These are phyloP conservation scores for Perdix hodgsoniae DNA, from an alignment of 2,797 vertebrate species.

Conservation along the genomic window DNA sequence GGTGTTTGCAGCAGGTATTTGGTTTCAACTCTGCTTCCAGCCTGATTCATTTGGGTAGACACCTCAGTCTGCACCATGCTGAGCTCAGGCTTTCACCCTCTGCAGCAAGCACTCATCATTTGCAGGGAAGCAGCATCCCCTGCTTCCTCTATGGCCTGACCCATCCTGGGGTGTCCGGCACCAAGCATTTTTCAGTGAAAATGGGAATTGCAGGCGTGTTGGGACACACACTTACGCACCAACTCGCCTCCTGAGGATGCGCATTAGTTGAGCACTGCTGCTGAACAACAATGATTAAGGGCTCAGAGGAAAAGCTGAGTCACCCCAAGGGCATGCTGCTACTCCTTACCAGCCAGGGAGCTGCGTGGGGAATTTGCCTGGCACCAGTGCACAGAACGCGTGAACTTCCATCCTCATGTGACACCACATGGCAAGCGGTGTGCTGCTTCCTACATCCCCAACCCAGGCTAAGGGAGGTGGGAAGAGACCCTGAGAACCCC, in stretches of 20 bases:
- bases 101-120: neutral
- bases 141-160: rapidly evolving
- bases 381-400: neutral
- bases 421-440: rapidly evolving
- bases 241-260: neutral
- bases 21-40: neutral
- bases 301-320: conserved; percentile 38
- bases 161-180: rapidly evolving
- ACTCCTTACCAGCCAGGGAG: neutral
- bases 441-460: neutral
- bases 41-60: neutral
- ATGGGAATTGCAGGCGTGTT: neutral
- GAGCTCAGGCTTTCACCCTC: neutral
- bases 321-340: conserved; percentile 27
- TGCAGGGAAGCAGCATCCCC: rapidly evolving
- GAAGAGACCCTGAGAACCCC: neutral
- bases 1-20: neutral
- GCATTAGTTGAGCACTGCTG: neutral
- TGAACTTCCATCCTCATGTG: conserved; percentile 1
- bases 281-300: neutral
- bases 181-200: rapidly evolving
- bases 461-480: neutral
- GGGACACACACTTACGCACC: neutral
- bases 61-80: rapidly evolving
- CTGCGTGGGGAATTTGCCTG: neutral